These are phyloP conservation scores for Orthosia gracilis DNA, from an alignment of 2,888 invertebrate species.

Conservation along the genomic window DNA sequence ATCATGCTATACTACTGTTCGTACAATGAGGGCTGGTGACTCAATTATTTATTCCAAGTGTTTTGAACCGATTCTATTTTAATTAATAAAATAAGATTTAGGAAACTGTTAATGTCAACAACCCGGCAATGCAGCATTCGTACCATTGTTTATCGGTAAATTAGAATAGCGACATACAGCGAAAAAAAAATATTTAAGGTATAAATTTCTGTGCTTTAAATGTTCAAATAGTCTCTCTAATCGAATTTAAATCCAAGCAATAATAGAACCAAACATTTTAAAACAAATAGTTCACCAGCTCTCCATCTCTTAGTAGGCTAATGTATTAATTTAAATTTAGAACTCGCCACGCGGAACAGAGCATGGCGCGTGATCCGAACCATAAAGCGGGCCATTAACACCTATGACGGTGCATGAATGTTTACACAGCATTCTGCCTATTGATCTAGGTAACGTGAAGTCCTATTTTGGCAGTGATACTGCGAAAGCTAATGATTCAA, in stretches of 20 bases:
- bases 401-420: not conserved
- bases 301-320: slow-evolving; percentile 25
- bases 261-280: slow-evolving; percentile 3
- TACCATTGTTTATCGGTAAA: too few relatives aligned
- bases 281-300: slow-evolving; percentile 16
- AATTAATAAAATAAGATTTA: not conserved
- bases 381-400: slow-evolving; percentile 21
- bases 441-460: not conserved
- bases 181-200: too few relatives aligned
- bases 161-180: too few relatives aligned
- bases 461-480: not conserved
- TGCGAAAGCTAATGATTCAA: not conserved
- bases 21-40: not conserved
- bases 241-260: not conserved
- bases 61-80: not conserved
- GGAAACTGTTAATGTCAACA: too few relatives aligned
- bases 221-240: too few relatives aligned
- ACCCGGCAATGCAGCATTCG: too few relatives aligned
- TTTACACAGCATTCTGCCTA: slow-evolving; percentile 7
- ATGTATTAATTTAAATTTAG: slow-evolving; percentile 44
- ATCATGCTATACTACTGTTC: too few relatives aligned
- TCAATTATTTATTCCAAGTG: not conserved
- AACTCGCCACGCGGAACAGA: slow-evolving; percentile 13
- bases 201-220: not conserved
- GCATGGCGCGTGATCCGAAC: slow-evolving; percentile 24